Evolutionary conservation across 2,888 invertebrate genomes (phyloP), one percentile per base, ranked within the genome.

Genomic region (Subacronicta megacephala): DNA sequence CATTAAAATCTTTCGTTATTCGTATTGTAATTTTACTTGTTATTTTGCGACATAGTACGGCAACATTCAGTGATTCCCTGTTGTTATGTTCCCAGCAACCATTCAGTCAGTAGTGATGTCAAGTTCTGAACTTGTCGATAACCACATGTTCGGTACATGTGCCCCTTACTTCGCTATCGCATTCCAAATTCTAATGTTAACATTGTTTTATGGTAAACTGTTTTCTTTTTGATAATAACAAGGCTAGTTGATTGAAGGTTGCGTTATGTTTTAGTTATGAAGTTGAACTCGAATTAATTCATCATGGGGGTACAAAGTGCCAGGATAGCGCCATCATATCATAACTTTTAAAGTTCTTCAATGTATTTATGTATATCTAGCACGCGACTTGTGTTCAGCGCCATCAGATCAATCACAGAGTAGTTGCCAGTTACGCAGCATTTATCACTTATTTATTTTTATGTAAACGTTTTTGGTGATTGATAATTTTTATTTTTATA

Each of bases 361-460:
- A 29, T 12, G 29, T 29, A 29, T 29, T 29, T 29, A 29, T 12
- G 29, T 29, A 29, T 12, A 29, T 10, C 7, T 13, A 40, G 1
- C 5, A 16, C 1, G 9, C 7, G 16, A 15, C 16, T 42, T 9
- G 7, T 9, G 16, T 7, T 13, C 23, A 13, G 4, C 7, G 9
- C 16, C 16, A 17, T 26, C 13, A n/a, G 44, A 13, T 13, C 37
- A 0, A 20, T 33, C 38, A 7, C 38, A n/a, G 16, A 36, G 44
- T 31, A 41, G 58, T 51, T 44, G 69, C 60, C 69, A 68, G 51
- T 57, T 45, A 59, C 58, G 53, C 55, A 75, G 84, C 83, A 84
- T 84, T 84, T 82, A 72, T 58, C 44, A 50, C 65, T 72, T 80
- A 71, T 77, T 75, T 78, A 64, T 76, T 72, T 77, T 59, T 75